Conservation (phyloP, 2,113 vertebrate genomes). For the Periophthalmodon schlosseri region DNA sequence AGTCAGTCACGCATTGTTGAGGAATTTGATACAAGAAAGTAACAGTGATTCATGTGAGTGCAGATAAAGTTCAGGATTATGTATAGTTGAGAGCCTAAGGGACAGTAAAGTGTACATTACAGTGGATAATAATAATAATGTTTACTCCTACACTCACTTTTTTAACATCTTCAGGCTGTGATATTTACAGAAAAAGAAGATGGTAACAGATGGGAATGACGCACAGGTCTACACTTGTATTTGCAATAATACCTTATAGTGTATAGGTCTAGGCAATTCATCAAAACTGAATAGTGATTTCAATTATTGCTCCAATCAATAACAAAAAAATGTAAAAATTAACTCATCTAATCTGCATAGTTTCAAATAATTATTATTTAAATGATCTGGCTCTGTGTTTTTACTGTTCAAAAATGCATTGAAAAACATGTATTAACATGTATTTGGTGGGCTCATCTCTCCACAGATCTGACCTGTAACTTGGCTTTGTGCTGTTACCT, state of each 20-base stretch:
- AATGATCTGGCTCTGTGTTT: too few species aligned
- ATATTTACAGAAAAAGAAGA: slow-evolving; percentile 3
- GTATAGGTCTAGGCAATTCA: neutral
- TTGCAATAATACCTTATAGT: neutral
- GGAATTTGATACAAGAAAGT: neutral
- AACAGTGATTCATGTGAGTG: slow-evolving; percentile 7
- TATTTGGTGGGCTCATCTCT: too few species aligned
- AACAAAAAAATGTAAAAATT: too few species aligned
- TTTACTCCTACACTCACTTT: neutral
- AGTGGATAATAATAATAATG: neutral
- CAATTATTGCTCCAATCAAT: neutral
- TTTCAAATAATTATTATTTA: too few species aligned
- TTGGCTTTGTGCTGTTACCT: too few species aligned
- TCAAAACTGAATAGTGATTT: neutral
- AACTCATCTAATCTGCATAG: too few species aligned
- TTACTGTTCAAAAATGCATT: too few species aligned
- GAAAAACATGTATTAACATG: too few species aligned
- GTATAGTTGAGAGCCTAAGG: slow-evolving; percentile 15
- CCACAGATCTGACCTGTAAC: too few species aligned
- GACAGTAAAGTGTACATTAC: slow-evolving; percentile 1
- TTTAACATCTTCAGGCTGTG: slow-evolving; percentile 4
- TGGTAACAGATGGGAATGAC: neutral
- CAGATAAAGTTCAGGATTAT: slow-evolving; percentile 7
- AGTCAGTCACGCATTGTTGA: slow-evolving; percentile 8
- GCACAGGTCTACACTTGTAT: neutral